phyloP scores from a whole-genome alignment of 2,113 vertebrate genomes.

The Amphiprion ocellaris region DNA sequence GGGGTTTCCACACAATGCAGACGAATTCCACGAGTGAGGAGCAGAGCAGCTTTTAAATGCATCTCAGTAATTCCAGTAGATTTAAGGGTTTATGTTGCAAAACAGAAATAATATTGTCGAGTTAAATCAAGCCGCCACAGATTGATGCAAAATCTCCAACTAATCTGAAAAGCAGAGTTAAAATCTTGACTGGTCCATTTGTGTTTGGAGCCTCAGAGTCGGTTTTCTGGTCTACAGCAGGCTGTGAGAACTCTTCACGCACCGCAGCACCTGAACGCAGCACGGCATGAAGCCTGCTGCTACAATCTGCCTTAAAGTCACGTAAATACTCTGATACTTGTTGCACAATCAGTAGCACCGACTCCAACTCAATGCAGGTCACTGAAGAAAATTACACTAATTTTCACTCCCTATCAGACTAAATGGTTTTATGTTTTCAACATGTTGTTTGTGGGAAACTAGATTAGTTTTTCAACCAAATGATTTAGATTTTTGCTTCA shows the following conservation, averaged over 20 bases:
- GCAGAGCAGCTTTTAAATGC: not conserved
- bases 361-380: not conserved
- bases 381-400: not conserved
- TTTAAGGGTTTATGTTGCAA: not conserved
- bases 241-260: constrained; percentile 27
- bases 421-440: not conserved
- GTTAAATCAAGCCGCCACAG: not conserved
- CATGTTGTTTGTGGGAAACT: not conserved
- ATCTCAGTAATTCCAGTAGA: not conserved
- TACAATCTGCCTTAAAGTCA: constrained; percentile 31
- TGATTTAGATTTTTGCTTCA: not conserved
- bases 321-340: constrained; percentile 11
- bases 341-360: too few species aligned
- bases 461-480: not conserved
- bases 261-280: constrained; percentile 7
- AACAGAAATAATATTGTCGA: not conserved
- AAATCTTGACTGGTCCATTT: constrained; percentile 17
- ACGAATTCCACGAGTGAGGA: not conserved
- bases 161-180: not conserved
- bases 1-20: not conserved
- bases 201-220: constrained; percentile 31
- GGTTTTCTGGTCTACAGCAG: constrained; percentile 48
- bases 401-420: not conserved
- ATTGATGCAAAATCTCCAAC: not conserved
- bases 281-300: constrained; percentile 3